Base-by-base conservation (phyloP, 2,888 invertebrate genomes). In the Pardosa pseudoannulata region DNA sequence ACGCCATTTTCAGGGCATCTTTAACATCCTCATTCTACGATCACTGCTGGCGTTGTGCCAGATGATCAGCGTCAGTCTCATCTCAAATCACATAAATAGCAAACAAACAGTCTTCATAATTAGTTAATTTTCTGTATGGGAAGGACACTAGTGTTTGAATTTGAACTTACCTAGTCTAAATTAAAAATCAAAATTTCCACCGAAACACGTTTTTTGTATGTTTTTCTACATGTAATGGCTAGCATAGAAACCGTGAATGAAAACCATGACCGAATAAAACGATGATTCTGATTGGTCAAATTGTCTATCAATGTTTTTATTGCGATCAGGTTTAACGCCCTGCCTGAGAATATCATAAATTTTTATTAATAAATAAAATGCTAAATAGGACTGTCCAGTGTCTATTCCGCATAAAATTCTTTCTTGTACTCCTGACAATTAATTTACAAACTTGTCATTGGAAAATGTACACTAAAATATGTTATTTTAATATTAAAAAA, bases 261-360 rank as follows among this genome's bases (percentile, higher is more conserved):
- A 86, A 79, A 79, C 85, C 85, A 86, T 86, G 79, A 79, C 85
- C 85, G 85, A 86, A 86, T 86, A 86, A 79, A 70, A 86, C 85
- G 85, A 68, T 76, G 87, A 89, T 89, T 89, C 88, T 88, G 76
- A 88, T 85, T 71, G 88, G 88, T 81, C 80, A 73, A 74, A 85
- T 80, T 76, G 56, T 85, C 80, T 67, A 56, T 78, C 78, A 88
- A 80, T 79, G 75, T 80, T 78, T 88, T 85, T 64, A 75, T 82
- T 76, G 70, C 36, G 68, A 86, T 79, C 74, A 86, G 74, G 85
- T 86, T 86, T 86, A 86, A 86, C 78, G 85, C 79, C 85, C 85
- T 79, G 72, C 73, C 65, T 36, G 32, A 32, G 32, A 67, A 67
- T 67, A 19, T 67, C 32, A 32, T 67, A n/a, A n/a, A n/a, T n/a